A percentile compares a stretch with the other conserved stretches of the same genome.
Conservation (phyloP, 2,888 invertebrate genomes). For the Linyphia triangularis region DNA sequence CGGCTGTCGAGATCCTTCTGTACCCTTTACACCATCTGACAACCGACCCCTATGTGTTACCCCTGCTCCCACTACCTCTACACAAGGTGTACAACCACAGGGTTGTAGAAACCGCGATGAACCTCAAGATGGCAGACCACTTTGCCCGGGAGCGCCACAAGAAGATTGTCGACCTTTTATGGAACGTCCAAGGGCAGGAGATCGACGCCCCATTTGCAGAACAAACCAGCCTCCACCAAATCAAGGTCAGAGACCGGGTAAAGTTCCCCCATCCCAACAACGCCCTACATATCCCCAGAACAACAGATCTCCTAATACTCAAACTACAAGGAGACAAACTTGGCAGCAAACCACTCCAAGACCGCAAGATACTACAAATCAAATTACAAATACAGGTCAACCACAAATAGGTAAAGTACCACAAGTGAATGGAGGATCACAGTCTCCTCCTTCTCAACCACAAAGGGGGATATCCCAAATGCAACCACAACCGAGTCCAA, state of each 20-base stretch:
- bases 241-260: slow-evolving; percentile 3
- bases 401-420: not conserved
- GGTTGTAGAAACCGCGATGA: slow-evolving; percentile 47
- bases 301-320: not conserved
- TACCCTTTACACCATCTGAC: slow-evolving; percentile 58
- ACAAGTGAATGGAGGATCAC: not conserved
- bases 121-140: slow-evolving; percentile 48
- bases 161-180: slow-evolving; percentile 41
- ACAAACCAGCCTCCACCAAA: slow-evolving; percentile 13
- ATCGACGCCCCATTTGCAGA: slow-evolving; percentile 61
- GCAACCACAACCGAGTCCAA: not conserved
- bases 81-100: slow-evolving; percentile 7
- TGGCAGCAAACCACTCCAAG: slow-evolving; percentile 36
- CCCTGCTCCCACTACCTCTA: not conserved
- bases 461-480: not conserved
- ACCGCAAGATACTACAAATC: slow-evolving; percentile 6
- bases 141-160: slow-evolving; percentile 38
- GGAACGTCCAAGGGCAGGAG: slow-evolving; percentile 64
- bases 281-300: not conserved
- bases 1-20: slow-evolving; percentile 51
- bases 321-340: slow-evolving; percentile 27
- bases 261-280: not conserved
- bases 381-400: not conserved
- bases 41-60: slow-evolving; percentile 43
- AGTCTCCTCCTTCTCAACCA: slow-evolving; percentile 16